Evolutionary conservation across 2,888 invertebrate species (phyloP), one percentile per base, ranked within the genome.

Genomic region (Drosophila meridionalis): DNA sequence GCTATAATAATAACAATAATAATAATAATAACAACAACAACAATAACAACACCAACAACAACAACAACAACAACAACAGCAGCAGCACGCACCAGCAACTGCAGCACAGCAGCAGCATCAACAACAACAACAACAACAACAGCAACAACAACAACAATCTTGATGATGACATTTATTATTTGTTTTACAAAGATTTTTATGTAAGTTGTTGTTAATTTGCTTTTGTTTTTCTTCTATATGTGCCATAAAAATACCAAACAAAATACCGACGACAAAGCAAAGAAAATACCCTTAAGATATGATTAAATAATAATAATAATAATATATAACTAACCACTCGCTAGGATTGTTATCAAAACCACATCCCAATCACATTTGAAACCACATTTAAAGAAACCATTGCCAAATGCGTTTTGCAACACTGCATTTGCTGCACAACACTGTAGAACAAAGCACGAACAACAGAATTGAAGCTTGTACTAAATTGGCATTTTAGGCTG

Each of bases 161-260:
- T 55, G 88, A 87, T 80, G 89, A 90, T 82, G 91, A 91, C 77
- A 87, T 92, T 87, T 92, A 92, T 89, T 92, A 92, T 91, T 90
- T 92, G 76, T 89, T 91, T 86, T 92, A 92, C 87, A 91, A 91
- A 91, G 92, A 92, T 90, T 82, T 92, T 82, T 91, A 92, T 92
- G 92, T 92, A 91, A 92, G 92, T 92, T 73, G 32, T 53, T 92
- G 92, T 92, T 73, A 20, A 50, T 92, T 73, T 59, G 34, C 8
- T 73, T 56, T 47, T 11, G 2, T 4, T 7, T n/a, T 6, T n/a
- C n/a, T 42, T 42, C 32, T 50, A 0, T 32, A n/a, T 69, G 55
- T 55, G 28, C 34, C 11, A 53, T 2, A 6, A 53, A 26, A 64
- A 76, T 30, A 5, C 43, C n/a, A 48, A 61, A 56, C n/a, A 47